These are phyloP conservation scores for Pachypsylla venusta DNA, from an alignment of 1,140 invertebrate species.

Conservation along the genomic window DNA sequence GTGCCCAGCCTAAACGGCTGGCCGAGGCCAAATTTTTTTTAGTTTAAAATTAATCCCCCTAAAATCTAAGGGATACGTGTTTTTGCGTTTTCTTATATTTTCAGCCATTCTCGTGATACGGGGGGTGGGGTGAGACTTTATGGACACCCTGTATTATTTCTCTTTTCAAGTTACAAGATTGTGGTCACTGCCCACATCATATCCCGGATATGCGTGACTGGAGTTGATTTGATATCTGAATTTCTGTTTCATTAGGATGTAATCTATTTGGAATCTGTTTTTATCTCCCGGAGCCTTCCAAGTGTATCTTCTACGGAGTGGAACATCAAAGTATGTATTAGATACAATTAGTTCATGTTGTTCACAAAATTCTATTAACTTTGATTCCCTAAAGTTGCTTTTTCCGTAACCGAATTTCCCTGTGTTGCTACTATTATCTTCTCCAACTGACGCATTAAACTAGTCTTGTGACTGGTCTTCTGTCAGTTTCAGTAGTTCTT, in stretches of 20 bases:
- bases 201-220: slow-evolving; percentile 7
- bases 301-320: slow-evolving; percentile 22
- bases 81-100: no score
- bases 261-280: slow-evolving; percentile 29
- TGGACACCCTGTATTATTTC: no score
- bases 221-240: background rate
- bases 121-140: no score
- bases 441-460: slow-evolving; percentile 11
- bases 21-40: no score
- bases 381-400: slow-evolving; percentile 7
- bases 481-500: slow-evolving; percentile 1
- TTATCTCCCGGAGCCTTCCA: slow-evolving; percentile 26
- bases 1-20: no score
- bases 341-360: slow-evolving; percentile 8
- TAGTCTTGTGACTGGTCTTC: slow-evolving; percentile 5
- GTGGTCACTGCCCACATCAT: slow-evolving; percentile 9
- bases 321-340: background rate
- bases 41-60: no score
- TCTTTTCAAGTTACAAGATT: slow-evolving; percentile 4
- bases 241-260: slow-evolving; percentile 22
- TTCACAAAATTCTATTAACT: slow-evolving; percentile 11
- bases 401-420: background rate
- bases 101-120: no score
- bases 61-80: no score
- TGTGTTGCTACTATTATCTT: background rate